Percentiles rank a stretch among this genome's conserved stretches.
phyloP scores from a whole-genome alignment of 2,888 invertebrate genomes.

The Pristionchus arcanus region DNA sequence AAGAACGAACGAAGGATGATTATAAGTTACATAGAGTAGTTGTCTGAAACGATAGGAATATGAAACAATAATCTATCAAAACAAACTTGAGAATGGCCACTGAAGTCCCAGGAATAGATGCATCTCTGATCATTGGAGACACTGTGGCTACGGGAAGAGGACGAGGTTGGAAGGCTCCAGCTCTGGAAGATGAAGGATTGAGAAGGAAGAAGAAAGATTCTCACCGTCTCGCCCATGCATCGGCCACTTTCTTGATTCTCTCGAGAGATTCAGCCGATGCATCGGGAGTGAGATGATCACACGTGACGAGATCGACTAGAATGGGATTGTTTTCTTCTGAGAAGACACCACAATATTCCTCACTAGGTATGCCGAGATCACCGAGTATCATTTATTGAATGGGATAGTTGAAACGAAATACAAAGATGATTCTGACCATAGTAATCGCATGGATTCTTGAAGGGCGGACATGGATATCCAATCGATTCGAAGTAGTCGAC shows the following conservation, averaged over 20 bases:
- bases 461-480: constrained; percentile 95
- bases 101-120: constrained; percentile 47
- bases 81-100: constrained; percentile 57
- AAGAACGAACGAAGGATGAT: constrained; percentile 58
- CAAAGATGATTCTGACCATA: constrained; percentile 83
- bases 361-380: too few relatives aligned
- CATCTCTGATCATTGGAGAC: constrained; percentile 58
- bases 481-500: constrained; percentile 90
- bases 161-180: constrained; percentile 52
- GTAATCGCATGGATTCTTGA: constrained; percentile 96
- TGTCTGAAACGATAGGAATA: constrained; percentile 52
- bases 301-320: constrained; percentile 92
- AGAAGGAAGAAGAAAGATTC: neutral
- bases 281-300: constrained; percentile 94
- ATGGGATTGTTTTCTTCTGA: neutral
- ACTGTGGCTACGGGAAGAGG: constrained; percentile 56
- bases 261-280: constrained; percentile 95
- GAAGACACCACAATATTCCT: too few relatives aligned
- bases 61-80: neutral
- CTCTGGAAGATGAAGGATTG: neutral
- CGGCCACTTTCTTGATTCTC: constrained; percentile 91
- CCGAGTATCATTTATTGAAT: too few relatives aligned
- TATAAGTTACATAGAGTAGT: constrained; percentile 53
- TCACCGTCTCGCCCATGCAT: constrained; percentile 83
- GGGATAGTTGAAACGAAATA: neutral